Evolutionary conservation across 2,113 vertebrate genomes (phyloP), one percentile per base, ranked within the genome.

Genomic region (Oceanodroma tethys): DNA sequence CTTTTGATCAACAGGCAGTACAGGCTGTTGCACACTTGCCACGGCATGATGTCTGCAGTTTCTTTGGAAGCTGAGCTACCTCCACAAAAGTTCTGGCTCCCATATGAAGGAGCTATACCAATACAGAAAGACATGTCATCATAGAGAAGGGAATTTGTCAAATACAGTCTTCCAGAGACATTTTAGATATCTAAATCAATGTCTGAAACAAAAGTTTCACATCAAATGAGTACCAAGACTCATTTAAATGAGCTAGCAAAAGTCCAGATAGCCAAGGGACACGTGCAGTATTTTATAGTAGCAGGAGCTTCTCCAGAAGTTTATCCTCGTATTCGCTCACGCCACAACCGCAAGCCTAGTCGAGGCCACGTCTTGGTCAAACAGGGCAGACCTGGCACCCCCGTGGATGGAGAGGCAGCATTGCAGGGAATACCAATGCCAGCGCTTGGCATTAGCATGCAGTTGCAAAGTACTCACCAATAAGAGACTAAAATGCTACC

Each of bases 401-500:
- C 48, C 15, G 9, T 5, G 23, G 48, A 45, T 14, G 13, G 17
- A 40, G 16, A 75, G 9, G 16, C 11, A 32, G 62, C 40, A 5
- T 36, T 20, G 36, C 67, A 62, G 62, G n/a, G 13, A 90, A 32
- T 17, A 18, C 13, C 10, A 11, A 11, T 0, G 3, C 19, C 58
- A 7, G 32, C 58, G 13, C 30, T 87, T 26, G 59, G 18, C 6
- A 1, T 36, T 10, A 13, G 4, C 0, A 0, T 10, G 20, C 17
- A 38, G 13, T 7, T 40, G 45, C 22, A 55, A 62, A 78, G 14
- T 43, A 81, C 68, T 63, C 81, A 79, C 72, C 66, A 34, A 5
- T 3, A 47, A 40, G 0, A 34, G 29, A 43, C 27, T 81, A 36
- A 71, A 81, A 19, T 0, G 0, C 38, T 48, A 48, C 11, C 53